These are phyloP conservation scores for Melipona beecheii DNA, from an alignment of 2,888 invertebrate species.

Conservation along the genomic window DNA sequence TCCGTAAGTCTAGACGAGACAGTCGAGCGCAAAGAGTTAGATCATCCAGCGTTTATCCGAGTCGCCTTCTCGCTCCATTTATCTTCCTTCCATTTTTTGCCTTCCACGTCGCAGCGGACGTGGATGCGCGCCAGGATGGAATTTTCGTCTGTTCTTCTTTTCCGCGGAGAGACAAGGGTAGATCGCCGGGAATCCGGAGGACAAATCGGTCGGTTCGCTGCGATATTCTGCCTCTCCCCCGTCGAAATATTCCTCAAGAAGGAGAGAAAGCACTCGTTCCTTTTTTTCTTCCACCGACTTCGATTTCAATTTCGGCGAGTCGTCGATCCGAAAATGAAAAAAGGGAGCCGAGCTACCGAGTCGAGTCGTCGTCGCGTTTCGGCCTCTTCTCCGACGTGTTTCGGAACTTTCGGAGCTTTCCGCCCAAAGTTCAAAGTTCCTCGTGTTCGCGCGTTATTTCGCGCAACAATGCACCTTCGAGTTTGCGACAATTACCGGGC, in stretches of 20 bases:
- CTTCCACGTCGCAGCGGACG: conserved; percentile 63
- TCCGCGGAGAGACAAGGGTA: not conserved
- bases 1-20: no score
- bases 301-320: conserved; percentile 59
- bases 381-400: not conserved
- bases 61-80: conserved; percentile 49
- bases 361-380: not conserved
- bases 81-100: not conserved
- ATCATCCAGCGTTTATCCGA: conserved; percentile 74
- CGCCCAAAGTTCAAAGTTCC: conserved; percentile 15
- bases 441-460: conserved; percentile 26
- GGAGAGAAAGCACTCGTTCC: not conserved
- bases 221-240: conserved; percentile 10
- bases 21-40: not conserved
- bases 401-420: conserved; percentile 4
- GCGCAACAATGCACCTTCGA: conserved; percentile 19
- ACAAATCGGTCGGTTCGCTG: conserved; percentile 62
- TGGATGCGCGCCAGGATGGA: conserved; percentile 52
- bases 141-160: conserved; percentile 46
- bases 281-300: not conserved
- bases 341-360: conserved; percentile 10
- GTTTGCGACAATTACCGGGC: conserved; percentile 44
- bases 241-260: conserved; percentile 8
- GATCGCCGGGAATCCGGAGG: conserved; percentile 46
- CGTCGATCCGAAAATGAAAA: conserved; percentile 23